A percentile compares a stretch with the other conserved stretches of the same genome.
phyloP scores from a whole-genome alignment of 2,113 vertebrate species.

The Scartelaos histophorus region DNA sequence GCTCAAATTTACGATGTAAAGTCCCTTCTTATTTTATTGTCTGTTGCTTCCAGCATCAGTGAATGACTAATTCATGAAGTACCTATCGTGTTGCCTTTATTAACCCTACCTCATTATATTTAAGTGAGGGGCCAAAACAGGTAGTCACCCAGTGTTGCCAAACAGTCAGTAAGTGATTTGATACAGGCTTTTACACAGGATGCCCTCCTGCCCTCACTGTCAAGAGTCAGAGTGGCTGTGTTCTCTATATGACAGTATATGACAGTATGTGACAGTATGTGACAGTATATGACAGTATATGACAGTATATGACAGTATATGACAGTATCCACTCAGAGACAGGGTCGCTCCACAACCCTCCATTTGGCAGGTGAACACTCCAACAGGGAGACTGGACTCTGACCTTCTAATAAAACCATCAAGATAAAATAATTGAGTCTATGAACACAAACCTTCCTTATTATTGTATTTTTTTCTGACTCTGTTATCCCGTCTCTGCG shows the following conservation, averaged over 20 bases:
- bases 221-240: neutral
- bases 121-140: neutral
- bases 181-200: neutral
- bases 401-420: too few relatives aligned
- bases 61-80: constrained; percentile 55
- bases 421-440: too few relatives aligned
- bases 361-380: neutral
- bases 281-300: neutral
- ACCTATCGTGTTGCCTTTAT: constrained; percentile 22
- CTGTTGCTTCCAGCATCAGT: constrained; percentile 53
- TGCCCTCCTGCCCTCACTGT: neutral
- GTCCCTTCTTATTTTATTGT: constrained; percentile 47
- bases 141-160: neutral
- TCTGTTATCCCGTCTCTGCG: too few relatives aligned
- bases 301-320: neutral
- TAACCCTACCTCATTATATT: neutral
- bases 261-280: too few relatives aligned
- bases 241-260: neutral
- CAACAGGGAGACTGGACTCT: too few relatives aligned
- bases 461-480: too few relatives aligned
- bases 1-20: constrained; percentile 39
- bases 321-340: neutral
- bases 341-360: neutral
- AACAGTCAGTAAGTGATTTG: neutral
- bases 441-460: too few relatives aligned